Conservation (phyloP, 2,888 invertebrate species). For the Gnatocerus cornutus region DNA sequence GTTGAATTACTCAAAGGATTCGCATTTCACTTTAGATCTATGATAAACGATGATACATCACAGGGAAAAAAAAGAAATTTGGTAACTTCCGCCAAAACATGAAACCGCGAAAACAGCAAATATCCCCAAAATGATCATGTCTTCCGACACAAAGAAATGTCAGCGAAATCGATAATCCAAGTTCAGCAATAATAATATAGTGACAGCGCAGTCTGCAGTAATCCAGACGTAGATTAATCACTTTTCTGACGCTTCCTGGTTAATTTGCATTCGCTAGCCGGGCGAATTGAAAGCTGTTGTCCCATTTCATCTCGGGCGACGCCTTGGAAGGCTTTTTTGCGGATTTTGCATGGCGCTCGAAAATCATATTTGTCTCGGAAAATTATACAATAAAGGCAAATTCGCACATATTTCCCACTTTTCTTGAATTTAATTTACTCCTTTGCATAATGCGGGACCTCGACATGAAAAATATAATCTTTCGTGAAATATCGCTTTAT, state of each 20-base stretch:
- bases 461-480: constrained; percentile 22
- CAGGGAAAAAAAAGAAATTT: constrained; percentile 17
- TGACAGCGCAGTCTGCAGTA: constrained; percentile 57
- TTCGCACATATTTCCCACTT: constrained; percentile 37
- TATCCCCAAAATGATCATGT: constrained; percentile 28
- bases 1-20: constrained; percentile 25
- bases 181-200: constrained; percentile 57
- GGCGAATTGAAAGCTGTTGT: constrained; percentile 57
- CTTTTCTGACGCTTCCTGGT: constrained; percentile 55
- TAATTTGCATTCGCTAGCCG: constrained; percentile 61
- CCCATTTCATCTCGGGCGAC: constrained; percentile 53
- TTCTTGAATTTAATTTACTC: constrained; percentile 40
- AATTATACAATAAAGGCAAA: constrained; percentile 40
- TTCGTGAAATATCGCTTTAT: constrained; percentile 28
- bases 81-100: constrained; percentile 8
- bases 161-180: constrained; percentile 53
- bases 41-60: constrained; percentile 18
- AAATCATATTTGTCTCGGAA: constrained; percentile 46
- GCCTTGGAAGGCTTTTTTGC: constrained; percentile 47
- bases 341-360: constrained; percentile 29
- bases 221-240: constrained; percentile 61
- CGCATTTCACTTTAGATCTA: constrained; percentile 11
- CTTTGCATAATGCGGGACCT: constrained; percentile 23
- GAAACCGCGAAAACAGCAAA: constrained; percentile 10
- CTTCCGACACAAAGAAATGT: constrained; percentile 37